A percentile compares a stretch with the other conserved stretches of the same genome.
These are phyloP conservation scores for Oreochromis grahami DNA, from an alignment of 2,797 vertebrate genomes.

Conservation along the genomic window DNA sequence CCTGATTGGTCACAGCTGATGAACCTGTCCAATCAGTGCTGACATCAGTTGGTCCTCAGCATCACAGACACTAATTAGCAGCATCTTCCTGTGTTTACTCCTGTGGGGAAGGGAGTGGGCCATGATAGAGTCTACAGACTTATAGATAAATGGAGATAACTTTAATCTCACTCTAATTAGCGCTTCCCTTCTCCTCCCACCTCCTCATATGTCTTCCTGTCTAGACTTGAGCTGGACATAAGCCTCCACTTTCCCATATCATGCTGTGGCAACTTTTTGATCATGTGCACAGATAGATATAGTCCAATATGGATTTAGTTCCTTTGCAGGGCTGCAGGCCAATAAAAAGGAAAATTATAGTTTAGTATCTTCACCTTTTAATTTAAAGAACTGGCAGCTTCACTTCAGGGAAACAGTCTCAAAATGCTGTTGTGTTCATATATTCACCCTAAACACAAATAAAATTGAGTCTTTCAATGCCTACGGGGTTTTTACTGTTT, in stretches of 20 bases:
- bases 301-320: background rate
- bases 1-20: background rate
- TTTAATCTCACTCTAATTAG: constrained; percentile 76
- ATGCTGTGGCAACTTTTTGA: constrained; percentile 2
- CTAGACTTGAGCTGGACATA: constrained; percentile 63
- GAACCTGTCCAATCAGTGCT: constrained; percentile 14
- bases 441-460: background rate
- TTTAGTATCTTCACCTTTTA: background rate
- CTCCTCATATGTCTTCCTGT: constrained; percentile 71
- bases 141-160: constrained; percentile 77
- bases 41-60: constrained; percentile 28
- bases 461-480: background rate
- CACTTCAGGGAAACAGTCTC: background rate
- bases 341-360: background rate
- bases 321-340: background rate
- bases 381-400: background rate
- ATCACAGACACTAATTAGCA: constrained; percentile 69
- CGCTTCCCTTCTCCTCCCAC: constrained; percentile 63
- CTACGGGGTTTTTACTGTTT: background rate
- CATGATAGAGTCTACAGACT: constrained; percentile 40
- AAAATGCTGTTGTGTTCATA: background rate
- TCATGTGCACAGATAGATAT: background rate
- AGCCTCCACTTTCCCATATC: constrained; percentile 3
- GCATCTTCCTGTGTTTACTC: constrained; percentile 81
- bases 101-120: constrained; percentile 69